These are phyloP conservation scores for Actias luna DNA, from an alignment of 2,888 invertebrate genomes.

Conservation along the genomic window DNA sequence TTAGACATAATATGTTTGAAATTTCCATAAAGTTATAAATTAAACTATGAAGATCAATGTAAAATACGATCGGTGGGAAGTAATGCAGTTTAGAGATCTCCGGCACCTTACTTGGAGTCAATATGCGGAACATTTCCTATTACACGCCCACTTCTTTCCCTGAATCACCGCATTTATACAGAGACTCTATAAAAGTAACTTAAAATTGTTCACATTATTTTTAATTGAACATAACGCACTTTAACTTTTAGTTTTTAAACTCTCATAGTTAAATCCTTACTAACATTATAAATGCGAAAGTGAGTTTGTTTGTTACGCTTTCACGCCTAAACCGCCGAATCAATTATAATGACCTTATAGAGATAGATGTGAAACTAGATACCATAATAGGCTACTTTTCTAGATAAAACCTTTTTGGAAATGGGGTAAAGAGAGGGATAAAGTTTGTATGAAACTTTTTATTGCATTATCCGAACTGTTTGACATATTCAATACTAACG, in stretches of 20 bases:
- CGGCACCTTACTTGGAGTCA: constrained; percentile 72
- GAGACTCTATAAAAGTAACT: constrained; percentile 38
- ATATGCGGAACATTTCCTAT: constrained; percentile 82
- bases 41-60: neutral
- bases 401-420: too few relatives aligned
- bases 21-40: neutral
- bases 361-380: too few relatives aligned
- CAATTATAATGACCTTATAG: too few relatives aligned
- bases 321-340: too few relatives aligned
- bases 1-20: neutral
- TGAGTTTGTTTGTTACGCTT: too few relatives aligned
- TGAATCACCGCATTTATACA: constrained; percentile 50
- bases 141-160: constrained; percentile 81
- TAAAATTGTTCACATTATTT: neutral
- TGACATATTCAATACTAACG: too few relatives aligned
- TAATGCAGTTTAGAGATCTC: constrained; percentile 79
- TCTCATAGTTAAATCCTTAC: neutral
- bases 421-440: too few relatives aligned
- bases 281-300: too few relatives aligned
- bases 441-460: too few relatives aligned
- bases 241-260: too few relatives aligned
- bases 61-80: constrained; percentile 33
- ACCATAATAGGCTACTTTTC: too few relatives aligned
- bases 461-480: too few relatives aligned
- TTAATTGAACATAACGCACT: neutral